A percentile compares a stretch with the other conserved stretches of the same genome.
Evolutionary conservation across 1,140 invertebrate genomes (phyloP).

Genomic region (Cotesia glomerata): DNA sequence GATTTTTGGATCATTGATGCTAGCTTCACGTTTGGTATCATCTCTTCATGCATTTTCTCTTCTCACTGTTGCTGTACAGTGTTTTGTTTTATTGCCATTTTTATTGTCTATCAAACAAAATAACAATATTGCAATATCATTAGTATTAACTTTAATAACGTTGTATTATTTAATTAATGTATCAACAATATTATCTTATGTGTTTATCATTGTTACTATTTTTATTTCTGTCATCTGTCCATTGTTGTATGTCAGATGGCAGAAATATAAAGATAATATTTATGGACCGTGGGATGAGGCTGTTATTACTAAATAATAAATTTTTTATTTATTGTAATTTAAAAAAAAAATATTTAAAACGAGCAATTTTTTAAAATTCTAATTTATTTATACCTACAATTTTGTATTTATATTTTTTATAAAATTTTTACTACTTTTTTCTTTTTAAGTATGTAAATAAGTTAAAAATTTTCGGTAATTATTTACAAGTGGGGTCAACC

Average conservation of each 20-base stretch:
- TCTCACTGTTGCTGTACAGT: conserved; percentile 82
- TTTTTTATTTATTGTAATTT: neutral
- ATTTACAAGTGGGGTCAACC: no score
- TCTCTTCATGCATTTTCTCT: conserved; percentile 87
- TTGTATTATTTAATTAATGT: conserved; percentile 65
- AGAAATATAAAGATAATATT: conserved; percentile 90
- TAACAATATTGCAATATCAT: conserved; percentile 49
- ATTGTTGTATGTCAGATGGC: conserved; percentile 78
- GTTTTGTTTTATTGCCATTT: conserved; percentile 89
- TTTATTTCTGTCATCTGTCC: conserved; percentile 81
- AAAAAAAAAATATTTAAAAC: neutral
- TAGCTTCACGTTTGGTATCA: conserved; percentile 87
- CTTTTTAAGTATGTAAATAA: no score
- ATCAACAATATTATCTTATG: conserved; percentile 65
- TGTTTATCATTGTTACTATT: conserved; percentile 69
- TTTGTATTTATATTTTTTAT: no score
- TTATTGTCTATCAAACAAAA: conserved; percentile 63
- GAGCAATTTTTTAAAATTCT: neutral
- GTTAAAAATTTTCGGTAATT: no score
- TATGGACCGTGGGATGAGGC: conserved; percentile 97
- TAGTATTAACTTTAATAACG: conserved; percentile 47
- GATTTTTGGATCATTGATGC: conserved; percentile 90
- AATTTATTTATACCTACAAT: neutral
- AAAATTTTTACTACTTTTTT: no score
- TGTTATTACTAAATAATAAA: conserved; percentile 56